These are phyloP conservation scores for Platalea minor DNA, from an alignment of 2,797 vertebrate genomes.

Conservation along the genomic window DNA sequence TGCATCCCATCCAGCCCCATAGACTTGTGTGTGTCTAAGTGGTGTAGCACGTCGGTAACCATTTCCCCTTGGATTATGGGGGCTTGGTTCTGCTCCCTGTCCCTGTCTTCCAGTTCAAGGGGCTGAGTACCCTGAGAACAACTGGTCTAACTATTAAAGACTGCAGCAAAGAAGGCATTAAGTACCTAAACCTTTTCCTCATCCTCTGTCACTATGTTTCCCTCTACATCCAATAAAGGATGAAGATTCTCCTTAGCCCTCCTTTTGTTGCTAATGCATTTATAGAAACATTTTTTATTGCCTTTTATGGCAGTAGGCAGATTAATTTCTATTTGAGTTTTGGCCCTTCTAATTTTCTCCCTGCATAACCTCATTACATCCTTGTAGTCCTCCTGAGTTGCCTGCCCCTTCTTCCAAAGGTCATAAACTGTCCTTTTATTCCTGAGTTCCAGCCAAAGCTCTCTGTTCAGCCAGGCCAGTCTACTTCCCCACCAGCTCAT, in stretches of 20 bases:
- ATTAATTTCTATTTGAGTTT: too few relatives aligned
- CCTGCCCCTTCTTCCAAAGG: background rate
- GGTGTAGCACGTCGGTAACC: background rate
- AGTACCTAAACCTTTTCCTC: background rate
- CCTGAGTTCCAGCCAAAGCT: background rate
- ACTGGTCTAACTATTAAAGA: background rate
- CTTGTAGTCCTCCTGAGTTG: too few relatives aligned
- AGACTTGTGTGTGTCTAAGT: background rate
- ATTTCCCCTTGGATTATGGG: background rate
- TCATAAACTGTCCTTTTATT: background rate
- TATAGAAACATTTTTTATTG: too few relatives aligned
- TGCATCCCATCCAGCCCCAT: background rate
- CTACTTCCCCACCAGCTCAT: background rate
- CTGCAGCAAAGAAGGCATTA: background rate
- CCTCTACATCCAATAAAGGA: background rate
- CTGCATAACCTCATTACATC: too few relatives aligned
- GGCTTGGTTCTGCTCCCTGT: background rate
- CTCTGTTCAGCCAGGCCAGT: background rate
- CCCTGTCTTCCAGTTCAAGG: background rate
- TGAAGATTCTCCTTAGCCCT: background rate
- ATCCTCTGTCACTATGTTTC: background rate
- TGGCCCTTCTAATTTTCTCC: too few relatives aligned
- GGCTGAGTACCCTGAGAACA: background rate
- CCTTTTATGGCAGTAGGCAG: too few relatives aligned
- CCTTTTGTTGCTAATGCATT: too few relatives aligned